These are phyloP conservation scores for Falco peregrinus DNA, from an alignment of 2,797 vertebrate species.

Conservation along the genomic window DNA sequence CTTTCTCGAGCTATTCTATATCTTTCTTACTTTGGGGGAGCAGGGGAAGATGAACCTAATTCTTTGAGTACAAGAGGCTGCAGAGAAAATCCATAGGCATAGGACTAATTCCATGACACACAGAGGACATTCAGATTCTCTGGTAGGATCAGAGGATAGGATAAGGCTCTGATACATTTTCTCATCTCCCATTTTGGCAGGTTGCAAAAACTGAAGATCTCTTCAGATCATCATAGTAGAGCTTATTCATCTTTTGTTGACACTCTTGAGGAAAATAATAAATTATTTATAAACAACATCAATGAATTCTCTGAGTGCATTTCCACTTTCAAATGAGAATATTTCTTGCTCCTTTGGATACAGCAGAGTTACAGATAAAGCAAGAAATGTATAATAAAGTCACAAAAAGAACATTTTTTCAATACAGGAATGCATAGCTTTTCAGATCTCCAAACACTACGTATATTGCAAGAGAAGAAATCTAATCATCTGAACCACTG, in stretches of 20 bases:
- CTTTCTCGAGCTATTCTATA: background rate
- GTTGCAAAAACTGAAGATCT: background rate
- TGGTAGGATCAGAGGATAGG: background rate
- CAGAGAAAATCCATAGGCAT: background rate
- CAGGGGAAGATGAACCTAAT: background rate
- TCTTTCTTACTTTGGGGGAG: background rate
- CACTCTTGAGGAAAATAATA: background rate
- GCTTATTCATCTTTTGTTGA: background rate
- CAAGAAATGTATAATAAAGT: background rate
- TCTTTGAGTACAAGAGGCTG: background rate
- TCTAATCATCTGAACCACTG: background rate
- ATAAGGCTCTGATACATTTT: background rate
- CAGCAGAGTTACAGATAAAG: background rate
- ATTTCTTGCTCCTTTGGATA: background rate
- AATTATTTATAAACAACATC: background rate
- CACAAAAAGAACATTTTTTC: background rate
- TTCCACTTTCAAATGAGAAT: background rate
- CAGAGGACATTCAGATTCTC: background rate
- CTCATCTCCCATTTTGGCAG: background rate
- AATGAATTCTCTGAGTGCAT: background rate
- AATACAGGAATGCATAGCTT: background rate
- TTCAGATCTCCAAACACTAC: background rate
- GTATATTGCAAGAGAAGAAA: background rate
- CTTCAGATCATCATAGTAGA: background rate
- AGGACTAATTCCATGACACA: background rate